Conservation (phyloP, 1,140 invertebrate genomes). For the Trissolcus basalis region DNA sequence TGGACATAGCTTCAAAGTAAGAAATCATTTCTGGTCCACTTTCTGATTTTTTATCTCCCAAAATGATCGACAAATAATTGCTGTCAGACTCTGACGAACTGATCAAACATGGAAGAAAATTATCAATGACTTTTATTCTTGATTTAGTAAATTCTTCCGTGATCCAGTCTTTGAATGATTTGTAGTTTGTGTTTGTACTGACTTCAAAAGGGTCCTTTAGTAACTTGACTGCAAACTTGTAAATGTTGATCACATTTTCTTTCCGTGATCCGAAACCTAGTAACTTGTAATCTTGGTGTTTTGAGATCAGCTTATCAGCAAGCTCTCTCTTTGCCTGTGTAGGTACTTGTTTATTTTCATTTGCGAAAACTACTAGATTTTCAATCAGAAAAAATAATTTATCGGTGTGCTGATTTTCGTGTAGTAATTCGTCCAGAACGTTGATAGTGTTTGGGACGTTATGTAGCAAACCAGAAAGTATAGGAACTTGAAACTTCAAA, state of each 20-base stretch:
- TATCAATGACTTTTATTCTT: constrained; percentile 57
- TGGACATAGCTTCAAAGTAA: constrained; percentile 66
- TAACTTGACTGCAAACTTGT: constrained; percentile 60
- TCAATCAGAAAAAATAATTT: constrained; percentile 62
- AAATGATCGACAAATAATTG: constrained; percentile 56
- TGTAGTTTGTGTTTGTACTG: constrained; percentile 8
- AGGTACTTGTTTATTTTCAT: constrained; percentile 44
- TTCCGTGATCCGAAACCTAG: constrained; percentile 49
- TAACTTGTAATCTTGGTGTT: constrained; percentile 40
- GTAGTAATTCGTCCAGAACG: constrained; percentile 52
- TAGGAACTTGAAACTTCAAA: constrained; percentile 59
- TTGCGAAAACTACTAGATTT: constrained; percentile 60
- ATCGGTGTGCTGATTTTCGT: constrained; percentile 16
- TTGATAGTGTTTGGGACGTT: constrained; percentile 55
- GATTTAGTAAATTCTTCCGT: constrained; percentile 52
- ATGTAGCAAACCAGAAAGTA: constrained; percentile 62
- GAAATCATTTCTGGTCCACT: constrained; percentile 49
- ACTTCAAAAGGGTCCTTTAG: constrained; percentile 58
- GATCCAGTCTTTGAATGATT: constrained; percentile 65
- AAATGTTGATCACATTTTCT: constrained; percentile 66
- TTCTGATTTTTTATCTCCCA: constrained; percentile 8
- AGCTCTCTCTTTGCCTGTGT: constrained; percentile 35
- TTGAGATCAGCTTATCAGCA: constrained; percentile 54
- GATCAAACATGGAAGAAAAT: constrained; percentile 67
- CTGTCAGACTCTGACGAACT: constrained; percentile 44